Percentiles rank a stretch among this genome's conserved stretches.
Conservation (phyloP, 2,888 invertebrate genomes). For the Drosophila affinis region DNA sequence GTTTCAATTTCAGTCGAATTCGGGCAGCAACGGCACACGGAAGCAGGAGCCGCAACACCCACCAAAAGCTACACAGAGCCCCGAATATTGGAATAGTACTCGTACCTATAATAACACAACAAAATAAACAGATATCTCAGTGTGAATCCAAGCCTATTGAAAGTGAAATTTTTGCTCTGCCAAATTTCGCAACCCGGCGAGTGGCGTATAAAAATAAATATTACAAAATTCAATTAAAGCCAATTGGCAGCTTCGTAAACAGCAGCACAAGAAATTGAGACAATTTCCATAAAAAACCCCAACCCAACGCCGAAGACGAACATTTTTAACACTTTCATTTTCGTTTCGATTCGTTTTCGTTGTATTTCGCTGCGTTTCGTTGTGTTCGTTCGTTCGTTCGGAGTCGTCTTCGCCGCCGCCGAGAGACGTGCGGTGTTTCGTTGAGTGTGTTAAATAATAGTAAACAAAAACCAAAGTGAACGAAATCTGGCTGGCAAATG, state of each 20-base stretch:
- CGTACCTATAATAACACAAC: neutral
- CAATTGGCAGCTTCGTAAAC: constrained; percentile 11
- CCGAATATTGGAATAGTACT: neutral
- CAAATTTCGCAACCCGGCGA: constrained; percentile 47
- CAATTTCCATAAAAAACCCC: constrained; percentile 12
- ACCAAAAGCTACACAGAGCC: neutral
- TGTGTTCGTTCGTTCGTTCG: constrained; percentile 42
- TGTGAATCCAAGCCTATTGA: constrained; percentile 23
- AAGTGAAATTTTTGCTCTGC: constrained; percentile 59
- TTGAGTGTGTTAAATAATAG: constrained; percentile 71
- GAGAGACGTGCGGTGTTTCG: constrained; percentile 46
- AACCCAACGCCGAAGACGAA: constrained; percentile 23
- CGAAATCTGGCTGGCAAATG: constrained; percentile 41
- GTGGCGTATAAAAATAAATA: constrained; percentile 51
- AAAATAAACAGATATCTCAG: constrained; percentile 14
- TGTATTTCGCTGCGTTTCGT: constrained; percentile 44
- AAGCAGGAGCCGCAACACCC: constrained; percentile 66
- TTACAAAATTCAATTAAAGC: constrained; percentile 55
- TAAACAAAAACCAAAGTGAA: constrained; percentile 50
- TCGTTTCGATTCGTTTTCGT: constrained; percentile 51
- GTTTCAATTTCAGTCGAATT: constrained; percentile 76
- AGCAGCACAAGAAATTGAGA: constrained; percentile 18
- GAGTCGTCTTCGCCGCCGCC: constrained; percentile 10
- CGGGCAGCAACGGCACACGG: constrained; percentile 76
- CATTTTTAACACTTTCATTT: constrained; percentile 73